Base-by-base conservation (phyloP, 2,888 invertebrate genomes). In the Empis stercorea region DNA sequence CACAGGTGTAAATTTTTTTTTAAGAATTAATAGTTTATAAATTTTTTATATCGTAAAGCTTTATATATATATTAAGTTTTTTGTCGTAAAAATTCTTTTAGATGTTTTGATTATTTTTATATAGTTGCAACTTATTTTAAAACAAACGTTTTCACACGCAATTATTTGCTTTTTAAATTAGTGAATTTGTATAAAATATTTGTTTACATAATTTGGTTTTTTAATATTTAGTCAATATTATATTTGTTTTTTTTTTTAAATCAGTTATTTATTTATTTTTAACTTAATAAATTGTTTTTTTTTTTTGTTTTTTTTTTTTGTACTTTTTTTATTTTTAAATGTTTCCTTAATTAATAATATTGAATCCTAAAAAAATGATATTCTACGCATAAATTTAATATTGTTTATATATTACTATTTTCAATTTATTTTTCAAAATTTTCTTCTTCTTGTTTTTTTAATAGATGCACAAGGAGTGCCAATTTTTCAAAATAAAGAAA, bases 1-100 rank as follows among this genome's bases (percentile, higher is more conserved):
- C 38, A 38, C 38, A 38, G 38, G 38, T 38, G 16, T 38, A 38
- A 13, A 38, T 38, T 38, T 38, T 38, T 38, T 37, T 38, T 38
- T 17, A 17, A 17, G 17, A 38, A 17, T 17, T 38, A 38, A 17
- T 15, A 14, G n/a, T 36, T 36, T 15, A 5, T 36, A 7, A n/a
- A 9, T 9, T 15, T 15, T 2, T 36, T 36, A 15, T 14, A 15
- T 36, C n/a, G 13, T 34, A 14, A 14, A 14, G 10, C 14, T 36
- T n/a, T 38, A 38, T 17, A 17, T 38, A 16, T 16, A 16, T 38
- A 17, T 38, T 10, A 36, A 15, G 36, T 36, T 36, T 36, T 15
- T 37, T 37, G 38, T 17, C 17, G 38, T 38, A 38, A 38, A 38
- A 38, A 17, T 38, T 11, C 17, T 38, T 17, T 17, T 38, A 17